These are phyloP conservation scores for Fringilla coelebs DNA, from an alignment of 2,797 vertebrate genomes.

Conservation along the genomic window DNA sequence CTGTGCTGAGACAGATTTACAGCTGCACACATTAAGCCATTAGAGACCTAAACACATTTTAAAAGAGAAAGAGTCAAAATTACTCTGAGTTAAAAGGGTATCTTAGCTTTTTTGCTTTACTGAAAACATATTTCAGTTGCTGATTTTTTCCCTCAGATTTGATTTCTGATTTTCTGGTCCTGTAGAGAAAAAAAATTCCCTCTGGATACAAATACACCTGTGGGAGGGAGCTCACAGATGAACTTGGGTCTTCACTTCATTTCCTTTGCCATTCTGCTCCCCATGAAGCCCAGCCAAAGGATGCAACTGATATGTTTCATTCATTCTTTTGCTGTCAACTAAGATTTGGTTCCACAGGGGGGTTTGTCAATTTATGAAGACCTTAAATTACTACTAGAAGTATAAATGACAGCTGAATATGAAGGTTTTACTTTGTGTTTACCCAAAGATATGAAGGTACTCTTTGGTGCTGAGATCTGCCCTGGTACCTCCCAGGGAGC, in stretches of 20 bases:
- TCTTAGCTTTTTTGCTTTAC: neutral
- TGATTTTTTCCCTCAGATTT: neutral
- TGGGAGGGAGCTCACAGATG: neutral
- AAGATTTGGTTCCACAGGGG: neutral
- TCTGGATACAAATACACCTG: neutral
- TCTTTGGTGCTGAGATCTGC: neutral
- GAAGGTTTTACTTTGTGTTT: neutral
- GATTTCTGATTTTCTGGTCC: neutral
- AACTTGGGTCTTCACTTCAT: neutral
- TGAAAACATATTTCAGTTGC: neutral
- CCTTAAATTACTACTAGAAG: neutral
- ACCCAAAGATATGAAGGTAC: neutral
- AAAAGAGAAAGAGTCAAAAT: neutral
- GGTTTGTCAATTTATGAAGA: neutral
- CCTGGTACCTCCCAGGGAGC: neutral
- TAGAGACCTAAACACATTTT: neutral
- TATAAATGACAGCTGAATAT: neutral
- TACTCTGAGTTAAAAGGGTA: neutral
- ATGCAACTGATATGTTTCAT: fast-evolving
- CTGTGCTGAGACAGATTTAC: neutral
- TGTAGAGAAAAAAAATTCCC: neutral
- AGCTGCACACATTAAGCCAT: neutral
- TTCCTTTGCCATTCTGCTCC: neutral
- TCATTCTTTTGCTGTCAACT: neutral
- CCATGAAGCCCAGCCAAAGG: neutral